phyloP scores from a whole-genome alignment of 1,140 invertebrate genomes.

The Platorchestia sp. region DNA sequence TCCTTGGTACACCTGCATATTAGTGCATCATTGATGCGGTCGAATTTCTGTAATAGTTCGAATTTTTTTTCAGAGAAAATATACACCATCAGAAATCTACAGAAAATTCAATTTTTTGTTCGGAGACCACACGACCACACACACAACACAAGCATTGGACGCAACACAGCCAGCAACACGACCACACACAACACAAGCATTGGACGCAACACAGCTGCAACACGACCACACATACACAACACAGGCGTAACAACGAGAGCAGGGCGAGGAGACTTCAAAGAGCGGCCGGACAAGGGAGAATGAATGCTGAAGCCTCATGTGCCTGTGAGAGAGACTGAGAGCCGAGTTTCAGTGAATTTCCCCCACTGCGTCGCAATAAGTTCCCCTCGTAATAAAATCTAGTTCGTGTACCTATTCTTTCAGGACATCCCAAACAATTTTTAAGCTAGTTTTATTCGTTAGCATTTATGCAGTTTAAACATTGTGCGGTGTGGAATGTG shows the following conservation, averaged over 20 bases:
- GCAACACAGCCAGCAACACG: too few species aligned
- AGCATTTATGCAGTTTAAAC: background rate
- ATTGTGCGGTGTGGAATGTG: background rate
- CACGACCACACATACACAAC: background rate
- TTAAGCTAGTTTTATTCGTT: background rate
- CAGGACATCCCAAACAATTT: background rate
- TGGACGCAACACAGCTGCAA: background rate
- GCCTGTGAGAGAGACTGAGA: background rate
- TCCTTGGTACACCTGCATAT: background rate
- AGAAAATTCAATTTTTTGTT: too few species aligned
- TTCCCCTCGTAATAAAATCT: background rate
- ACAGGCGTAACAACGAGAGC: background rate
- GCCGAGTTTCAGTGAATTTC: background rate
- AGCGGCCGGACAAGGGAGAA: background rate
- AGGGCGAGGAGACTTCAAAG: background rate
- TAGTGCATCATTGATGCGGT: too few species aligned
- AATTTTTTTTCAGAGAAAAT: too few species aligned
- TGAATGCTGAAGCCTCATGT: constrained; percentile 11
- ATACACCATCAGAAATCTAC: too few species aligned
- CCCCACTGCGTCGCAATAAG: background rate
- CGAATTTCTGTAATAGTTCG: too few species aligned
- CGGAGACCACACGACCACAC: background rate
- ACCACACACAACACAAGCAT: background rate
- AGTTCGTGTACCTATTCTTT: background rate
- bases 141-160: background rate